Base-by-base conservation (phyloP, 2,113 vertebrate genomes). In the Urocitellus parryii region DNA sequence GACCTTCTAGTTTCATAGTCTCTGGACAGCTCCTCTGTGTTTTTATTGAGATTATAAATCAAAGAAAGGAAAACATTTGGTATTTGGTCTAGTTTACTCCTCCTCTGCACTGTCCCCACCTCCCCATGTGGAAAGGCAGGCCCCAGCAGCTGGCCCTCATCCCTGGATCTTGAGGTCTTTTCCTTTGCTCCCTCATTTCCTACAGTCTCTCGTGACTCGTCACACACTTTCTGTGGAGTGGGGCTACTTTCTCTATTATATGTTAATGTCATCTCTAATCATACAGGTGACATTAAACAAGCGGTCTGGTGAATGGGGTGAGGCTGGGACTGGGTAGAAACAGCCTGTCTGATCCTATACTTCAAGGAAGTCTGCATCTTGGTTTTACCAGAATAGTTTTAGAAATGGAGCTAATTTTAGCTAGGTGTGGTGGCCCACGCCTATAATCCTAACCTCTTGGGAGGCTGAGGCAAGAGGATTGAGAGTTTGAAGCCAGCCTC, bases 201-300 rank as follows among this genome's bases (percentile, higher is more conserved):
- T n/a, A 4, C 1, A 2, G 24, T 37, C 5, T 74, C n/a, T n/a
- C n/a, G n/a, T n/a, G n/a, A n/a, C n/a, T n/a, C 42, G 1, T 4
- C 10, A 4, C 45, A 37, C 45, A 37, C 53, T 32, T 39, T n/a
- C 25, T 9, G 53, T 78, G 79, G 29, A 27, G 39, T 58, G 22
- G 61, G 78, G 13, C 29, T 14, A n/a, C 37, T 48, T 67, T 18
- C 12, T 37, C 42, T 51, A 7, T 34, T 20, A 24, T 27, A 32
- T 80, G 5, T 14, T 67, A 61, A n/a, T n/a, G n/a, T n/a, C n/a
- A n/a, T n/a, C n/a, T n/a, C n/a, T n/a, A n/a, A 13, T 74, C 65
- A 39, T 20, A 65, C 24, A 39, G 58, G 8, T 25, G 48, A 20
- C 16, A 48, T n/a, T 14, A 56, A 42, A 11, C 7, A 76, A 80